phyloP scores from a whole-genome alignment of 1,140 invertebrate genomes.

The Zaprionus camerounensis region DNA sequence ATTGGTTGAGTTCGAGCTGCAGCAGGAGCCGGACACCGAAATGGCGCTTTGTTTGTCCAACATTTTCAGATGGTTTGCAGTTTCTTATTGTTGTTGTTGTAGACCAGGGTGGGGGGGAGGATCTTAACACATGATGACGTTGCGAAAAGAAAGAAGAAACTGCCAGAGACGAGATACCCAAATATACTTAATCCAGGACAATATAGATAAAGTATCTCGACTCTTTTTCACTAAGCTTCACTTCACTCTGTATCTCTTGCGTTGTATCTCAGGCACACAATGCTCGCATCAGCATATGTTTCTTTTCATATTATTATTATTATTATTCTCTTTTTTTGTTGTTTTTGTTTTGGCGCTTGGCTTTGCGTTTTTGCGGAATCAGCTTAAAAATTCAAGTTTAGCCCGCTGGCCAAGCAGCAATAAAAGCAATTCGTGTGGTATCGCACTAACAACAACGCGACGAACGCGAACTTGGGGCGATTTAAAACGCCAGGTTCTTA shows the following conservation, averaged over 20 bases:
- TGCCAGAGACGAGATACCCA: constrained; percentile 58
- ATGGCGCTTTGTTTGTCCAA: constrained; percentile 66
- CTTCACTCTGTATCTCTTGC: constrained; percentile 46
- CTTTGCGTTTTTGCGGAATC: constrained; percentile 66
- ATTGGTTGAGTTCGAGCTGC: constrained; percentile 70
- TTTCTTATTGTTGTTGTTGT: not conserved
- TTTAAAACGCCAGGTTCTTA: constrained; percentile 45
- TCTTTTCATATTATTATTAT: constrained; percentile 29
- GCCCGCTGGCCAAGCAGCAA: constrained; percentile 52
- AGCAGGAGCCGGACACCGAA: constrained; percentile 67
- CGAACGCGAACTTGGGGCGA: constrained; percentile 14
- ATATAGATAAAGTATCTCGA: constrained; percentile 82
- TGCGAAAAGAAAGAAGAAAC: constrained; percentile 11
- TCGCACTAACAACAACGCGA: constrained; percentile 24
- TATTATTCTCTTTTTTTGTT: constrained; percentile 19
- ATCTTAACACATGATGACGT: constrained; percentile 46
- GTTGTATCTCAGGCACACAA: constrained; percentile 39
- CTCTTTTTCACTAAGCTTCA: constrained; percentile 33
- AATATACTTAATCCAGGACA: constrained; percentile 84
- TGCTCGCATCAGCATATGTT: constrained; percentile 60
- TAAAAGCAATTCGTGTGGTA: constrained; percentile 43
- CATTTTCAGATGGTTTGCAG: constrained; percentile 41
- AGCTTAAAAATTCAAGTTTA: constrained; percentile 83
- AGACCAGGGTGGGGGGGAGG: not conserved
- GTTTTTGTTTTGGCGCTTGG: constrained; percentile 14